These are phyloP conservation scores for Gymnoscelis rufifasciata DNA, from an alignment of 2,888 invertebrate genomes.

Conservation along the genomic window DNA sequence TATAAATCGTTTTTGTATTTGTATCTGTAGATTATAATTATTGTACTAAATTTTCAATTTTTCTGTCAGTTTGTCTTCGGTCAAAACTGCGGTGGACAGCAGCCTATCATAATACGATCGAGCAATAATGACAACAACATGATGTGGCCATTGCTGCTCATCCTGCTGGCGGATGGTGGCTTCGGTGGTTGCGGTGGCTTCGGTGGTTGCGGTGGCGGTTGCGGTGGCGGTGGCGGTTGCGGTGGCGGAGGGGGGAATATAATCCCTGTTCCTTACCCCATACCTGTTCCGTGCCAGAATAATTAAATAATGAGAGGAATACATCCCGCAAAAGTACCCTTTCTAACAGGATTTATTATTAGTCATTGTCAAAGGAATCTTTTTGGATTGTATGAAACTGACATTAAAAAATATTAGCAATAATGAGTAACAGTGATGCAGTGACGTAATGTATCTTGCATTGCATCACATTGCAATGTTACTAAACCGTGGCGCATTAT, in stretches of 20 bases:
- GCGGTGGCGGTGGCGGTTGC: conserved; percentile 32
- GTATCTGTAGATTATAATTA: neutral
- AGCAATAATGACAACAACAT: conserved; percentile 40
- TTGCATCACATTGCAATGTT: no score
- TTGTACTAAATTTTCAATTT: neutral
- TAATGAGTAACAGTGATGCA: no score
- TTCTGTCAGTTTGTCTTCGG: conserved; percentile 33
- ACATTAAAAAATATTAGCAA: no score
- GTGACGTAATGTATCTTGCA: no score
- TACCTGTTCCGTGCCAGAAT: conserved; percentile 38
- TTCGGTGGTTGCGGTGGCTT: conserved; percentile 28
- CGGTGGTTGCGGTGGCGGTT: conserved; percentile 27
- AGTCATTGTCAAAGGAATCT: no score
- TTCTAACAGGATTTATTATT: no score
- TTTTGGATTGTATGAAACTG: no score
- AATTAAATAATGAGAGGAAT: no score
- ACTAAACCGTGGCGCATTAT: no score
- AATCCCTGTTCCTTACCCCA: conserved; percentile 48
- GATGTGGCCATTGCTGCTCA: conserved; percentile 46
- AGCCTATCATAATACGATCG: conserved; percentile 44
- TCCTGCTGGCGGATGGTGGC: conserved; percentile 39
- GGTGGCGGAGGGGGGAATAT: conserved; percentile 31
- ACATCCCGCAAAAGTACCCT: no score
- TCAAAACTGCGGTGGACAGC: conserved; percentile 33
- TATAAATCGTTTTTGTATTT: no score